phyloP scores from a whole-genome alignment of 2,113 vertebrate species.

The Puntigrus tetrazona region DNA sequence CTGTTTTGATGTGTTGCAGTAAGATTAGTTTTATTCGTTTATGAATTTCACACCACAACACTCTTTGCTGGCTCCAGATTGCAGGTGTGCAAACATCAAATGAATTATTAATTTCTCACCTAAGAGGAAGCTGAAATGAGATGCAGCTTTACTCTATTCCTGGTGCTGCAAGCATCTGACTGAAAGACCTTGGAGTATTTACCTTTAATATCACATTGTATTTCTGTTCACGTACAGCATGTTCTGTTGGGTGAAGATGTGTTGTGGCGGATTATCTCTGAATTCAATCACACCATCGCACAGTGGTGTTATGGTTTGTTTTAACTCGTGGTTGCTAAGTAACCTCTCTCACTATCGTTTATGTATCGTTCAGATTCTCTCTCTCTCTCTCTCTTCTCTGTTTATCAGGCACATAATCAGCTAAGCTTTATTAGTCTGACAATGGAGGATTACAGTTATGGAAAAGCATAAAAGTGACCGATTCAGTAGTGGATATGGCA shows the following conservation, averaged over 20 bases:
- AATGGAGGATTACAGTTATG: slow-evolving; percentile 13
- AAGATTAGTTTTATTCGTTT: not conserved
- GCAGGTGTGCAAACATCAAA: slow-evolving; percentile 44
- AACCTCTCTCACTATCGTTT: slow-evolving; percentile 45
- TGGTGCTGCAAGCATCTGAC: slow-evolving; percentile 41
- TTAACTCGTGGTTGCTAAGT: slow-evolving; percentile 46
- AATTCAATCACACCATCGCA: slow-evolving; percentile 33
- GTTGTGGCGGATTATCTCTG: slow-evolving; percentile 41
- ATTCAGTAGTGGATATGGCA: not conserved
- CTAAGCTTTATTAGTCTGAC: not conserved
- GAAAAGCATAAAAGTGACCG: not conserved
- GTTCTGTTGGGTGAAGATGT: slow-evolving; percentile 38
- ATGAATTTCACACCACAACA: not conserved
- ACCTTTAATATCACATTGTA: slow-evolving; percentile 43
- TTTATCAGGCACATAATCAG: slow-evolving; percentile 1
- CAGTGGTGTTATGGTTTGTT: slow-evolving; percentile 50
- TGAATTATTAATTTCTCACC: slow-evolving; percentile 54
- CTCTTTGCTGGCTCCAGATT: slow-evolving; percentile 20
- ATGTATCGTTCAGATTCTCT: slow-evolving; percentile 35
- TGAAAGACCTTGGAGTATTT: slow-evolving; percentile 52
- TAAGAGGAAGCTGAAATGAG: slow-evolving; percentile 49
- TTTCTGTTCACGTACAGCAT: slow-evolving; percentile 29
- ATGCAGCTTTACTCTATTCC: slow-evolving; percentile 47
- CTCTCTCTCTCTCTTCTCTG: slow-evolving; percentile 5
- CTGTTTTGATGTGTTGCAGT: not conserved